Evolutionary conservation across 2,113 vertebrate genomes (phyloP).

Genomic region (Nothocercus nigrocapillus): DNA sequence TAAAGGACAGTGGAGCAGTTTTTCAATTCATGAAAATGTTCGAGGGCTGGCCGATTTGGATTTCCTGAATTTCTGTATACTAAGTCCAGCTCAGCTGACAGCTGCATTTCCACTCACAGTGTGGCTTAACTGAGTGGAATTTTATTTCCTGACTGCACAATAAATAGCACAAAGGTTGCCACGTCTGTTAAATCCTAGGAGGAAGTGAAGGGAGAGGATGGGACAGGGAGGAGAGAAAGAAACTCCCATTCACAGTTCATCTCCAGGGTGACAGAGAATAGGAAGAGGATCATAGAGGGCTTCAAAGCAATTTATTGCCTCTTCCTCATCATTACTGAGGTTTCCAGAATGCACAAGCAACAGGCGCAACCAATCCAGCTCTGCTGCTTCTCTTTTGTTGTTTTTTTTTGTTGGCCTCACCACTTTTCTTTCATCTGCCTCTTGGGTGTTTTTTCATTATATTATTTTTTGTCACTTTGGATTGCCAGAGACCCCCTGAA

Average conservation of each 20-base stretch:
- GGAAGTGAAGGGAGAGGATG: background rate
- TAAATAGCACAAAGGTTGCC: slow-evolving; percentile 48
- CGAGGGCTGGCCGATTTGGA: background rate
- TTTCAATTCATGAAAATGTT: background rate
- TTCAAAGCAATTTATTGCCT: slow-evolving; percentile 58
- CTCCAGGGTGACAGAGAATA: slow-evolving; percentile 40
- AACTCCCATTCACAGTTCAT: slow-evolving; percentile 6
- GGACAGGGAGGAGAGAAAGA: background rate
- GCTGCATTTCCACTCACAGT: slow-evolving; percentile 16
- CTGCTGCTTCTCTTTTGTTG: background rate
- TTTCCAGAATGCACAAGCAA: slow-evolving; percentile 21
- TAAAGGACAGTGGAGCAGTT: background rate
- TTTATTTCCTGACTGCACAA: slow-evolving; percentile 58
- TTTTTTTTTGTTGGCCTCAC: background rate
- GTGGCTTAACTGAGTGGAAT: slow-evolving; percentile 53
- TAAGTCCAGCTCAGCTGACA: slow-evolving; percentile 7
- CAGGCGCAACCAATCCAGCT: background rate
- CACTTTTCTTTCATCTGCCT: slow-evolving; percentile 2
- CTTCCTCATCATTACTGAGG: slow-evolving; percentile 18
- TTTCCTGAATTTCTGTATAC: slow-evolving; percentile 19
- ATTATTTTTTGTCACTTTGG: slow-evolving; percentile 31
- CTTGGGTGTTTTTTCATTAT: background rate
- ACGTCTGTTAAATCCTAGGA: slow-evolving; percentile 29
- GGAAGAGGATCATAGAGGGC: slow-evolving; percentile 6
- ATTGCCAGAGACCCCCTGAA: slow-evolving; percentile 10